Percentiles rank a stretch among this genome's conserved stretches.
These are phyloP conservation scores for Leptothorax acervorum DNA, from an alignment of 2,888 invertebrate genomes.

Conservation along the genomic window DNA sequence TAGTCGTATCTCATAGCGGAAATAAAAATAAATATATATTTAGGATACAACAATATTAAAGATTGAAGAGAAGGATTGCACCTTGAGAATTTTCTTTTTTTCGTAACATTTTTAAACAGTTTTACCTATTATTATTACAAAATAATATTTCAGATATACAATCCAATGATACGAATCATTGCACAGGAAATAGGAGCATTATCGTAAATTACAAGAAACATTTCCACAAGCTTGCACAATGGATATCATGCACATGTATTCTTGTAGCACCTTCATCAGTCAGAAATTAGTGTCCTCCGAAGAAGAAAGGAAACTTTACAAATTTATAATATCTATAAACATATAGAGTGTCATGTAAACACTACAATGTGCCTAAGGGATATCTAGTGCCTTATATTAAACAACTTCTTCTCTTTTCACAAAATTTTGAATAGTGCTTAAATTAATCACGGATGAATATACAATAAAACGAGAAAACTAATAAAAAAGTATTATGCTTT, in stretches of 20 bases:
- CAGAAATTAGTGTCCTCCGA: slow-evolving; percentile 36
- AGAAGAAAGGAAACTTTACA: slow-evolving; percentile 31
- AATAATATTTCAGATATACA: slow-evolving; percentile 48
- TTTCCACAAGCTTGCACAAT: slow-evolving; percentile 34
- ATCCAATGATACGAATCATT: slow-evolving; percentile 46
- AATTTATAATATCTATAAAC: slow-evolving; percentile 46
- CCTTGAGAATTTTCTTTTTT: slow-evolving; percentile 47
- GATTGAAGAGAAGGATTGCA: slow-evolving; percentile 40
- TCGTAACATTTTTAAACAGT: slow-evolving; percentile 42
- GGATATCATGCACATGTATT: slow-evolving; percentile 46
- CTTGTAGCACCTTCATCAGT: slow-evolving; percentile 53
- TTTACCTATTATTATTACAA: slow-evolving; percentile 47
- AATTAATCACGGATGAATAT: slow-evolving; percentile 42
- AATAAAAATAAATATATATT: slow-evolving; percentile 48
- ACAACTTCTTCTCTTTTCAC: not conserved
- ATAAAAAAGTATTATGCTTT: slow-evolving; percentile 48
- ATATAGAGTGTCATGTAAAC: slow-evolving; percentile 28
- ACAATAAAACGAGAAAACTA: slow-evolving; percentile 28
- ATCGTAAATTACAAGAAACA: slow-evolving; percentile 48
- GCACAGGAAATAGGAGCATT: slow-evolving; percentile 41
- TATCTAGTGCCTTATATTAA: slow-evolving; percentile 30
- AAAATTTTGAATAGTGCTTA: slow-evolving; percentile 43
- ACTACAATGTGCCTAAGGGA: slow-evolving; percentile 32
- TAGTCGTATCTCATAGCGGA: slow-evolving; percentile 7
- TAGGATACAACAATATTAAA: slow-evolving; percentile 41